Conservation (phyloP, 2,888 invertebrate genomes). For the Dynastes tityus region DNA sequence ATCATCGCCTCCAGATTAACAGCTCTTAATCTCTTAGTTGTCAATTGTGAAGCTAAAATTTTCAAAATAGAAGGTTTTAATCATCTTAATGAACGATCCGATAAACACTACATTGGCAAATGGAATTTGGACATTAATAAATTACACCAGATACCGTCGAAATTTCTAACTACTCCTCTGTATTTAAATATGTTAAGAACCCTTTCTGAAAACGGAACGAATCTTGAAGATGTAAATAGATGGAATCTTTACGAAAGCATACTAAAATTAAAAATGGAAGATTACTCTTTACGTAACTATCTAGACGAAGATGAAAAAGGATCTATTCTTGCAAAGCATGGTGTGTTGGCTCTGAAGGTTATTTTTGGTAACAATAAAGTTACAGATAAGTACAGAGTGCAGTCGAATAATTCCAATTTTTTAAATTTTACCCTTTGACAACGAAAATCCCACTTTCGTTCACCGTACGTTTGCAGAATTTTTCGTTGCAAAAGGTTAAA, state of each 20-base stretch:
- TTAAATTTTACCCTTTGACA: neutral
- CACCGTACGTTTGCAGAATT: conserved; percentile 5
- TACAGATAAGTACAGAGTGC: neutral
- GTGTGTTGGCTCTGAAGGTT: neutral
- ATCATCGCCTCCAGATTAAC: neutral
- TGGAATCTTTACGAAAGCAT: neutral
- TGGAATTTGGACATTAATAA: neutral
- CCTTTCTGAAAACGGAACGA: neutral
- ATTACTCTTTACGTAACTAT: neutral
- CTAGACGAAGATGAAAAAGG: neutral
- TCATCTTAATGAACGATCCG: neutral
- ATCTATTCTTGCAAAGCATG: neutral
- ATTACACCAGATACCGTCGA: neutral
- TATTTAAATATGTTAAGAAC: neutral
- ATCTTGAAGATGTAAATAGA: neutral
- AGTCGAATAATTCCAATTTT: neutral
- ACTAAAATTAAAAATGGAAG: conserved; percentile 33
- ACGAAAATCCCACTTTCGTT: neutral
- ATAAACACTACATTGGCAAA: neutral
- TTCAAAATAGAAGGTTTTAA: neutral
- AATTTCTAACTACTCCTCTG: neutral
- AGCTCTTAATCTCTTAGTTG: neutral
- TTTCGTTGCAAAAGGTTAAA: neutral
- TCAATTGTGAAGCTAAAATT: neutral
- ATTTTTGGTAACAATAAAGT: neutral